Evolutionary conservation across 37 sponge, comb jelly and placozoan species (phyloP), one percentile per base, ranked within the genome.

Genomic region (Chondrosia reniformis): DNA sequence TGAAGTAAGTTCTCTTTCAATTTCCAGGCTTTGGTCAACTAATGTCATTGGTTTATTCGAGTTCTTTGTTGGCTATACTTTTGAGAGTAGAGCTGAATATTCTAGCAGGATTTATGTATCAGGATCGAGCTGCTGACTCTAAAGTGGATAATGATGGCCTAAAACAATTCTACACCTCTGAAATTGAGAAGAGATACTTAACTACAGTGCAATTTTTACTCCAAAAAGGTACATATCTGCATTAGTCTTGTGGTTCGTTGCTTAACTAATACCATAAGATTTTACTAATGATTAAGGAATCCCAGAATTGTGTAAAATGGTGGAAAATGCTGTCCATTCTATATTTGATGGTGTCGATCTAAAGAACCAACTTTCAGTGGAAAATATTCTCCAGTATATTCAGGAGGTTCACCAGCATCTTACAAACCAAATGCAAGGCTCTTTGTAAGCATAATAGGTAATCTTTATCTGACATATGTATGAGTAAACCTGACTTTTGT

Each of bases 341-440:
- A 44, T 69, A 1, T 24, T 69, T 69, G 37, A 13, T 25, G 41
- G 22, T 5, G 36, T 34, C n/a, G 24, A 8, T 1, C 72, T 69
- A 24, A 69, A 69, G 72, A 44, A 69, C 72, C 72, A 69, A 44
- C 72, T 43, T 25, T 43, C 41, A 9, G 44, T 69, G 22, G 44
- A 69, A 24, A 39, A 31, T n/a, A 24, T 69, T 34, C 15, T 25
- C 2, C 22, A 69, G 24, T 25, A 43, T 1, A 19, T 69, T 41
- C 72, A 34, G 43, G 44, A 39, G 19, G 42, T 69, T 21, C 72
- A 69, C 36, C 24, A 7, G 22, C 25, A 56, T 28, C 58, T 56
- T 2, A 28, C 58, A 3, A 56, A 24, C n/a, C 58, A 56, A 28
- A 56, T 56, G 58, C 3, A 28, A 6, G 2, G 27, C n/a, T n/a